Evolutionary conservation across 2,888 invertebrate species (phyloP).

Genomic region (Apomyelois bistriatella): DNA sequence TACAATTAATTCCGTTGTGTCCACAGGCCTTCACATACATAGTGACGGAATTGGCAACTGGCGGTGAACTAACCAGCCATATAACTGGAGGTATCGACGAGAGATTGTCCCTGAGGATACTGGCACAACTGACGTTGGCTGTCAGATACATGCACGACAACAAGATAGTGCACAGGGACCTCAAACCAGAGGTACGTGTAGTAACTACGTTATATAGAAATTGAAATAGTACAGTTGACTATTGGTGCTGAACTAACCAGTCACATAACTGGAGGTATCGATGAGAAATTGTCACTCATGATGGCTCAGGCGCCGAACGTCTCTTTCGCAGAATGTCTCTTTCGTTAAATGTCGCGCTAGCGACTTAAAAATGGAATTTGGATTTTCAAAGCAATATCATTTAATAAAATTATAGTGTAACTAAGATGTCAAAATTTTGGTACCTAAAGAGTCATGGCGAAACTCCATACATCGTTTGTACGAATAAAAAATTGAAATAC

Average conservation of each 20-base stretch:
- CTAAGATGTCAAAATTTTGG: too few species aligned
- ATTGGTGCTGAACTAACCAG: slow-evolving; percentile 88
- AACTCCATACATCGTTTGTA: too few species aligned
- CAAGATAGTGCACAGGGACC: slow-evolving; percentile 93
- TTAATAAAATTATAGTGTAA: too few species aligned
- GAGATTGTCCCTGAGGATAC: slow-evolving; percentile 86
- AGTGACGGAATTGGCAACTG: slow-evolving; percentile 90
- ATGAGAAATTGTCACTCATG: slow-evolving; percentile 88
- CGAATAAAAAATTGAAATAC: too few species aligned
- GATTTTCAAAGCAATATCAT: too few species aligned
- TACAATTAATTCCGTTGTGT: not conserved
- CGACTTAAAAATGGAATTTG: too few species aligned
- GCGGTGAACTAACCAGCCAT: slow-evolving; percentile 85
- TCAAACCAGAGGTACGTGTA: slow-evolving; percentile 91
- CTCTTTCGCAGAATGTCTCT: too few species aligned
- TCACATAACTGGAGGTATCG: slow-evolving; percentile 81
- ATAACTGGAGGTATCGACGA: slow-evolving; percentile 86
- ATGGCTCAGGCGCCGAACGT: too few species aligned
- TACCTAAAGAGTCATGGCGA: too few species aligned
- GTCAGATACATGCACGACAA: slow-evolving; percentile 91
- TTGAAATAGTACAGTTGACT: too few species aligned
- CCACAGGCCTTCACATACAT: slow-evolving; percentile 90
- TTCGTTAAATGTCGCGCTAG: too few species aligned
- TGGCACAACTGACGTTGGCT: slow-evolving; percentile 90
- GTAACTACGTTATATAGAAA: too few species aligned